Percentiles rank a stretch among this genome's conserved stretches.
phyloP scores from a whole-genome alignment of 2,888 invertebrate genomes.

The Carcina quercana region DNA sequence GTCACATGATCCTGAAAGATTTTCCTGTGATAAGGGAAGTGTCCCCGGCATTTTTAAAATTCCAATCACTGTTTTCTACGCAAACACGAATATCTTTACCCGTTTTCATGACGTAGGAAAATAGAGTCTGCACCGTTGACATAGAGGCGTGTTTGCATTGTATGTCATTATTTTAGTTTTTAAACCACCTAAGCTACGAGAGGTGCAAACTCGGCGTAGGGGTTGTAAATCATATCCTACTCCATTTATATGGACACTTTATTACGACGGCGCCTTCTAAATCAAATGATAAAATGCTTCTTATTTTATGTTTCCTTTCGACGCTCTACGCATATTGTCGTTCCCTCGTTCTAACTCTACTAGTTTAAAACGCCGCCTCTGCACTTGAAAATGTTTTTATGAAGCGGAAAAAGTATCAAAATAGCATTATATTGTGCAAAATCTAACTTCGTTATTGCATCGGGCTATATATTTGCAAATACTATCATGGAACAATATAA shows the following conservation, averaged over 20 bases:
- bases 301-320: slow-evolving; percentile 66
- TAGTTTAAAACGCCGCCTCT: too few relatives aligned
- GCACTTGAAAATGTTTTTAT: too few relatives aligned
- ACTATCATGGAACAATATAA: too few relatives aligned
- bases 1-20: too few relatives aligned
- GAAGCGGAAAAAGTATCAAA: too few relatives aligned
- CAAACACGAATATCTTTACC: slow-evolving; percentile 7
- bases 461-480: too few relatives aligned
- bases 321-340: slow-evolving; percentile 57
- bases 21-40: too few relatives aligned
- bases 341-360: too few relatives aligned
- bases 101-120: slow-evolving; percentile 4
- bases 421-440: too few relatives aligned
- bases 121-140: slow-evolving; percentile 5
- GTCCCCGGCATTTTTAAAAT: slow-evolving; percentile 11
- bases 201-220: slow-evolving; percentile 55
- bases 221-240: slow-evolving; percentile 65
- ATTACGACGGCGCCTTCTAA: slow-evolving; percentile 68
- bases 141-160: slow-evolving; percentile 9
- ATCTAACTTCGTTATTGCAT: too few relatives aligned
- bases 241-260: slow-evolving; percentile 72
- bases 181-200: slow-evolving; percentile 34
- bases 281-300: slow-evolving; percentile 72
- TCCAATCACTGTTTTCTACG: slow-evolving; percentile 10
- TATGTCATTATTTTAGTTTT: slow-evolving; percentile 33